Base-by-base conservation (phyloP, 2,113 vertebrate species). In the Pantherophis guttatus region DNA sequence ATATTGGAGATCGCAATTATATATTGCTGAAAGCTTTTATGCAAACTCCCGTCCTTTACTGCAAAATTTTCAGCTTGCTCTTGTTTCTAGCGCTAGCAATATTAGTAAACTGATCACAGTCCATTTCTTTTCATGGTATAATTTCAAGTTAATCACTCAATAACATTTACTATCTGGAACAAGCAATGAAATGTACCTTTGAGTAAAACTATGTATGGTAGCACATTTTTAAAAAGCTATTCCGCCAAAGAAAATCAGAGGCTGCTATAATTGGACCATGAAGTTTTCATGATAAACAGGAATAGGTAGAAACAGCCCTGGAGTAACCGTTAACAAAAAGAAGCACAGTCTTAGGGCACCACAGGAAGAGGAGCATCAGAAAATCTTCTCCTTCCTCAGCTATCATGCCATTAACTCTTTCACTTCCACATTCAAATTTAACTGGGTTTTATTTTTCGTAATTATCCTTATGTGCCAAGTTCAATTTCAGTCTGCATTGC, bases 71-170 rank as follows among this genome's bases (percentile, higher is more conserved):
- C n/a, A 55, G n/a, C 23, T 52, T 88, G 59, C 23, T 44, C 50
- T 54, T 23, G 50, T 62, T 92, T 88, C 50, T 62, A 44, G 26
- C 5, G 8, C 50, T 54, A n/a, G 55, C 8, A 11, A 21, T 87
- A 17, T 92, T 87, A 86, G 91, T 86, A 86, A 91, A 88, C 91
- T 92, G 86, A 70, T 52, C 86, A 33, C 6, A 75, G 26, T 5
- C 23, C 7, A 52, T 52, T 70, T 33, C 10, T 58, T 29, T 92
- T 91, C 48, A 65, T 23, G 24, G 86, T 54, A 88, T 50, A 92
- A 86, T 62, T 92, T 59, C 48, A 88, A 62, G 21, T 39, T 33
- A 70, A 88, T 39, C 19, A 33, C 50, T 53, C 81, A 39, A 86
- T 52, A 33, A 62, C 57, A 70, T 92, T 87, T 92, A 88, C 59